These are phyloP conservation scores for Leptarthrus brevirostris DNA, from an alignment of 2,888 invertebrate species.

Conservation along the genomic window DNA sequence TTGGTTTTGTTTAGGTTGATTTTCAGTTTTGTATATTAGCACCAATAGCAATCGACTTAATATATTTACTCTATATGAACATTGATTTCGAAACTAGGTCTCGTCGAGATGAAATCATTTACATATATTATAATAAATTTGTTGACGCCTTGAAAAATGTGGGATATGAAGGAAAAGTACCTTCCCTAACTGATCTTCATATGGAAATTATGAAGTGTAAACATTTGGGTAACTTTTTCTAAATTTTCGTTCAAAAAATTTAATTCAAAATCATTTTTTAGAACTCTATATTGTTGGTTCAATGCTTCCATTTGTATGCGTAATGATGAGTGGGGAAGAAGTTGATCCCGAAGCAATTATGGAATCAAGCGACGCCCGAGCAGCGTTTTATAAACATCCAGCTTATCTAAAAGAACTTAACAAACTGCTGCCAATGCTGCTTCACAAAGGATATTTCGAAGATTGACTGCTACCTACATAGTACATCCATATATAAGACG, in stretches of 20 bases:
- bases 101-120: constrained; percentile 49
- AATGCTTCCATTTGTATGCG: not conserved
- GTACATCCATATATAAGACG: no score
- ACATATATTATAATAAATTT: constrained; percentile 47
- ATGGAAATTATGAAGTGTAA: constrained; percentile 48
- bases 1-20: constrained; percentile 49
- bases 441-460: constrained; percentile 29
- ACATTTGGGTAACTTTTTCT: constrained; percentile 49
- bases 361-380: not conserved
- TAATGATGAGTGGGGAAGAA: not conserved
- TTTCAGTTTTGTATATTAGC: constrained; percentile 51
- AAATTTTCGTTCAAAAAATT: not conserved
- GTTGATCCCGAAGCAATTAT: constrained; percentile 5
- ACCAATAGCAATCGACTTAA: constrained; percentile 51
- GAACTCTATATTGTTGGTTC: not conserved
- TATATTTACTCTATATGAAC: constrained; percentile 46
- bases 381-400: not conserved
- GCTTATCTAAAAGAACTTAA: not conserved
- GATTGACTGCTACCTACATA: no score
- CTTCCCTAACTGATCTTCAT: constrained; percentile 46
- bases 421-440: not conserved
- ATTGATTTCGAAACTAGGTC: constrained; percentile 44
- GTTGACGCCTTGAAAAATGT: constrained; percentile 42
- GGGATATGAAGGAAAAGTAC: constrained; percentile 43
- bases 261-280: no score